Evolutionary conservation across 64 coral and sea anemone genomes (phyloP).

Genomic region (Montipora foliosa): DNA sequence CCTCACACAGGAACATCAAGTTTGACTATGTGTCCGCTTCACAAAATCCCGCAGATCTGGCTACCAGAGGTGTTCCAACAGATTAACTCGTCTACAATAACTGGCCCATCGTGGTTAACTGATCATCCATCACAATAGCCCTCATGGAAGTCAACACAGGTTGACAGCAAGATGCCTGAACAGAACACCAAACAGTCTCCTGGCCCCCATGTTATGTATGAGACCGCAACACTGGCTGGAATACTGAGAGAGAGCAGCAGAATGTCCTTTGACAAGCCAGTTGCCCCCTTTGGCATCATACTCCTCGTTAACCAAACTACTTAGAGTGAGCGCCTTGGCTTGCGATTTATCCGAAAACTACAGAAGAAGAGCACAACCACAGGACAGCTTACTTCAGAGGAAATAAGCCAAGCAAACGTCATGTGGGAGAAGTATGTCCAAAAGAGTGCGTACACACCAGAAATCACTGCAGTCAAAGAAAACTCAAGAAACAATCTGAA

Average conservation of each 20-base stretch:
- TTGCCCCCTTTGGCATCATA: slow-evolving; percentile 4
- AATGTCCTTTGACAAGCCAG: slow-evolving; percentile 15
- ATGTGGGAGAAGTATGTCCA: background rate
- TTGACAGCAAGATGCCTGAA: too few species aligned
- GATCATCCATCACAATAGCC: too few species aligned
- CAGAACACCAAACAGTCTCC: background rate
- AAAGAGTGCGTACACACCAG: background rate
- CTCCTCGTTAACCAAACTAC: slow-evolving; percentile 44
- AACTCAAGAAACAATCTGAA: slow-evolving; percentile 16
- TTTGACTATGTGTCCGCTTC: too few species aligned
- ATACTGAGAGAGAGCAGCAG: background rate
- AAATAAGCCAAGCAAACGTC: slow-evolving; percentile 1
- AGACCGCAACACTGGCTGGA: slow-evolving; percentile 14
- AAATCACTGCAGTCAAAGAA: slow-evolving; percentile 2
- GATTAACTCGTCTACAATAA: too few species aligned
- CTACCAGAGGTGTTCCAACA: too few species aligned
- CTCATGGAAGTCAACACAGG: too few species aligned
- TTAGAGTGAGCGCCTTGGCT: slow-evolving; percentile 39
- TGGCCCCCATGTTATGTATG: slow-evolving; percentile 2
- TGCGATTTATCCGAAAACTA: slow-evolving; percentile 51
- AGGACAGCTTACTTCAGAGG: background rate
- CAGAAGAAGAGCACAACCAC: background rate
- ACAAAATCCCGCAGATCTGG: too few species aligned
- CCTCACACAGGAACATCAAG: too few species aligned
- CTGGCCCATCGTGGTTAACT: too few species aligned